Conservation (phyloP, 2,888 invertebrate species). For the Nematopogon swammerdamellus region DNA sequence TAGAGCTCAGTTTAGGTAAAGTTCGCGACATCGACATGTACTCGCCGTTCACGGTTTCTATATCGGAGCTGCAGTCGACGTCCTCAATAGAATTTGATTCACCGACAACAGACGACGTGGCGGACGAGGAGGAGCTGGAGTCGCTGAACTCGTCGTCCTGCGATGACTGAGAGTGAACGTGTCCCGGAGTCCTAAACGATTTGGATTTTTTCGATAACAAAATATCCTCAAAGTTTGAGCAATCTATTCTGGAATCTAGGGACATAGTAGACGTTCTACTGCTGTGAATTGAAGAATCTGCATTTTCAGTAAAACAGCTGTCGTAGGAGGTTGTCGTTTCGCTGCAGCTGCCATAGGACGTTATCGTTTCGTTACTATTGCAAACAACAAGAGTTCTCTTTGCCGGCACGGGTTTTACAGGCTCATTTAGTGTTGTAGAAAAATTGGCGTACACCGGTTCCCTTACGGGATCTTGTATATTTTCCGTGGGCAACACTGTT, state of each 20-base stretch:
- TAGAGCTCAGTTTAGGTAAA: constrained; percentile 21
- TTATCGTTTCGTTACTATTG: not conserved
- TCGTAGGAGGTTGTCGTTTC: constrained; percentile 8
- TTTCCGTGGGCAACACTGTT: constrained; percentile 16
- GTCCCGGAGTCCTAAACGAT: constrained; percentile 36
- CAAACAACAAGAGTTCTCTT: not conserved
- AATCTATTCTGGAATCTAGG: constrained; percentile 43
- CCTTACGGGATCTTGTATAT: not conserved
- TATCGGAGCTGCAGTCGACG: constrained; percentile 38
- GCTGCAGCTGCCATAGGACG: constrained; percentile 18
- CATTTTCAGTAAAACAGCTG: not conserved
- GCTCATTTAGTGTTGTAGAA: too few species aligned
- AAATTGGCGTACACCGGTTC: too few species aligned
- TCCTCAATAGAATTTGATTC: constrained; percentile 47
- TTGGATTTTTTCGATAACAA: constrained; percentile 42
- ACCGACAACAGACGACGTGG: constrained; percentile 30
- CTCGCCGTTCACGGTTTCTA: constrained; percentile 22
- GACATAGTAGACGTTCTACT: constrained; percentile 39
- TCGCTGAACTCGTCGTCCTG: constrained; percentile 19
- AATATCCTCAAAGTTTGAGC: constrained; percentile 46
- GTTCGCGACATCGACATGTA: constrained; percentile 44
- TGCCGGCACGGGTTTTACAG: not conserved
- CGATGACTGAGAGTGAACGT: constrained; percentile 14
- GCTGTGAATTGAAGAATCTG: constrained; percentile 2
- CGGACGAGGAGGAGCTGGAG: constrained; percentile 25